phyloP scores from a whole-genome alignment of 2,888 invertebrate genomes.

The Gnatocerus cornutus region DNA sequence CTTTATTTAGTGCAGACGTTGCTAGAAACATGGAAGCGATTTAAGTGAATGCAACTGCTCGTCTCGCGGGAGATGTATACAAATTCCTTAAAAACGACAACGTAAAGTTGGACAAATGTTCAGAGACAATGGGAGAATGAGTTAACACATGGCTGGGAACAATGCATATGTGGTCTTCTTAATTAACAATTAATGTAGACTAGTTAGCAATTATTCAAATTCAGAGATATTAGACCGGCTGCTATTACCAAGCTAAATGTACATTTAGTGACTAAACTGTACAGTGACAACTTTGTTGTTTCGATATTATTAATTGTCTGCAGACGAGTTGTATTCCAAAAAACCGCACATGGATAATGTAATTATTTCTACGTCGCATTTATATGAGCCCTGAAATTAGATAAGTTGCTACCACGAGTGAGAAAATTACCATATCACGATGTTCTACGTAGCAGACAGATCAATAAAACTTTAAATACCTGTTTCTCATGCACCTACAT shows the following conservation, averaged over 20 bases:
- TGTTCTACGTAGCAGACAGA: too few species aligned
- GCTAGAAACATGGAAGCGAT: background rate
- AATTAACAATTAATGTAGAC: background rate
- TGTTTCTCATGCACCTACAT: too few species aligned
- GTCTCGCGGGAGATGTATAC: background rate
- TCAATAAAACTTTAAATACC: too few species aligned
- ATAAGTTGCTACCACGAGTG: too few species aligned
- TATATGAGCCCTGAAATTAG: too few species aligned
- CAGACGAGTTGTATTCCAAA: too few species aligned
- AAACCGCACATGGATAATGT: too few species aligned
- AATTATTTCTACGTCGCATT: too few species aligned
- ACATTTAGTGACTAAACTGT: background rate
- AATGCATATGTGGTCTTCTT: background rate
- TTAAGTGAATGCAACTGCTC: background rate
- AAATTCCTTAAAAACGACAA: slow-evolving; percentile 1
- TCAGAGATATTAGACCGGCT: background rate
- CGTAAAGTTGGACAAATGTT: background rate
- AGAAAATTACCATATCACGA: too few species aligned
- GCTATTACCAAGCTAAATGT: background rate
- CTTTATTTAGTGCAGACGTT: too few species aligned
- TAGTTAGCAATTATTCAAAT: background rate
- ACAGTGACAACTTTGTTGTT: too few species aligned
- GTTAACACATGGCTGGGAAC: background rate
- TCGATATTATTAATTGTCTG: too few species aligned
- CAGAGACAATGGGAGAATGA: background rate